A percentile compares a stretch with the other conserved stretches of the same genome.
Evolutionary conservation across 2,888 invertebrate genomes (phyloP).

Genomic region (Drosophila hamatofila): DNA sequence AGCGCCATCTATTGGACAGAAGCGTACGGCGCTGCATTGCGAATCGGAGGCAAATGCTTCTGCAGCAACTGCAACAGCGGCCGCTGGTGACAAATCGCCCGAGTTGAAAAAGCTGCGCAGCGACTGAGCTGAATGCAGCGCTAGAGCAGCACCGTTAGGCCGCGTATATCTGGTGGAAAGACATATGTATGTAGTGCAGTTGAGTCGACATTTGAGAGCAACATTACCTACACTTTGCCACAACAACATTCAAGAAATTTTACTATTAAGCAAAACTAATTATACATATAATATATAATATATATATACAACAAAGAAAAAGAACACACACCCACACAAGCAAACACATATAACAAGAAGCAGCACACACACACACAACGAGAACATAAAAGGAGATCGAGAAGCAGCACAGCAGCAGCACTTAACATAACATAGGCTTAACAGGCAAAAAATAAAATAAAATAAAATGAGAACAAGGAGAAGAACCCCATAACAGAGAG

Average conservation of each 20-base stretch:
- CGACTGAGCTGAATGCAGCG: conserved; percentile 74
- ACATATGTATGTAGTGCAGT: conserved; percentile 79
- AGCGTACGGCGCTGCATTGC: conserved; percentile 72
- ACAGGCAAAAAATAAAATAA: conserved; percentile 24
- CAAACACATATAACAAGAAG: conserved; percentile 54
- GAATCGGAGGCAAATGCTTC: conserved; percentile 60
- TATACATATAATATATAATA: conserved; percentile 80
- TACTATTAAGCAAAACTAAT: conserved; percentile 78
- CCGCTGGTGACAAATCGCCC: conserved; percentile 80
- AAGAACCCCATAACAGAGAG: conserved; percentile 35
- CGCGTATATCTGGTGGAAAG: conserved; percentile 76
- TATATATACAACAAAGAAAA: conserved; percentile 62
- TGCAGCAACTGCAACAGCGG: conserved; percentile 21
- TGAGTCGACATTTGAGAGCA: conserved; percentile 70
- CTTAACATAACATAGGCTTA: conserved; percentile 48
- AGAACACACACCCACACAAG: conserved; percentile 9
- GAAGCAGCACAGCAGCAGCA: conserved; percentile 47
- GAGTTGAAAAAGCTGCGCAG: conserved; percentile 84
- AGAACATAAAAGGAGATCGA: conserved; percentile 29
- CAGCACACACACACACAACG: conserved; percentile 45
- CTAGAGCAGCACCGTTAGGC: conserved; percentile 18
- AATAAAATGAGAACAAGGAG: conserved; percentile 2
- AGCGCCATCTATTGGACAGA: conserved; percentile 70
- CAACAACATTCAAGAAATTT: conserved; percentile 81
- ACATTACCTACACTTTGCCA: conserved; percentile 81